A percentile compares a stretch with the other conserved stretches of the same genome.
Conservation (phyloP, 2,113 vertebrate species). For the Chascanopsetta lugubris region DNA sequence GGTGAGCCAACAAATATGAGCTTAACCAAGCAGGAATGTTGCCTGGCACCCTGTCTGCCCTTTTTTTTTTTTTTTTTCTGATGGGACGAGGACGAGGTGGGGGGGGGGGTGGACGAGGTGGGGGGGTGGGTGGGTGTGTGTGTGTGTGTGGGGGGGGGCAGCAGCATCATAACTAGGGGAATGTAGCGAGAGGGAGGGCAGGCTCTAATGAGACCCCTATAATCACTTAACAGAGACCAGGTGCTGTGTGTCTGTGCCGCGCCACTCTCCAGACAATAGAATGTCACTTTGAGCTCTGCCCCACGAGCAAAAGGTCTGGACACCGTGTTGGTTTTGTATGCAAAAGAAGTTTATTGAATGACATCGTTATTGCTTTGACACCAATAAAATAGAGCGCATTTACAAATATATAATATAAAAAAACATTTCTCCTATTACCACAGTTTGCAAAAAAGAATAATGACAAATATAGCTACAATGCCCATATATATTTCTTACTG, state of each 20-base stretch:
- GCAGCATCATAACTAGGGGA: conserved; percentile 61
- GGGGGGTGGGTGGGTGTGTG: too few species aligned
- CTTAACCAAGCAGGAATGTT: conserved; percentile 71
- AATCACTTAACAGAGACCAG: conserved; percentile 74
- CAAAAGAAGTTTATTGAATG: conserved; percentile 87
- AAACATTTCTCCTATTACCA: conserved; percentile 78
- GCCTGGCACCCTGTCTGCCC: conserved; percentile 65
- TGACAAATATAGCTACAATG: conserved; percentile 89
- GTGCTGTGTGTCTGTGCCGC: conserved; percentile 58
- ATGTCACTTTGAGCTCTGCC: conserved; percentile 47
- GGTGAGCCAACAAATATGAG: conserved; percentile 67
- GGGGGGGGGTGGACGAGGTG: too few species aligned
- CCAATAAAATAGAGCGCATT: conserved; percentile 86
- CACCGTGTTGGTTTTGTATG: conserved; percentile 69
- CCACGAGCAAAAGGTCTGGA: conserved; percentile 51
- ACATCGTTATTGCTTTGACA: conserved; percentile 82
- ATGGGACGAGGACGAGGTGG: conserved; percentile 1
- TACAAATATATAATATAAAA: conserved; percentile 84
- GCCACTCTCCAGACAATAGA: conserved; percentile 53
- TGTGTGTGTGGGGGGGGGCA: conserved; percentile 36
- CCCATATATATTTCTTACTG: conserved; percentile 90
- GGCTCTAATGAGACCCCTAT: conserved; percentile 72
- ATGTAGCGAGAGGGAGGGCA: conserved; percentile 51
- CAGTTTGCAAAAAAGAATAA: conserved; percentile 82
- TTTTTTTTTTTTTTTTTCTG: not conserved